Base-by-base conservation (phyloP, 2,113 vertebrate genomes). In the Phyllostomus discolor region DNA sequence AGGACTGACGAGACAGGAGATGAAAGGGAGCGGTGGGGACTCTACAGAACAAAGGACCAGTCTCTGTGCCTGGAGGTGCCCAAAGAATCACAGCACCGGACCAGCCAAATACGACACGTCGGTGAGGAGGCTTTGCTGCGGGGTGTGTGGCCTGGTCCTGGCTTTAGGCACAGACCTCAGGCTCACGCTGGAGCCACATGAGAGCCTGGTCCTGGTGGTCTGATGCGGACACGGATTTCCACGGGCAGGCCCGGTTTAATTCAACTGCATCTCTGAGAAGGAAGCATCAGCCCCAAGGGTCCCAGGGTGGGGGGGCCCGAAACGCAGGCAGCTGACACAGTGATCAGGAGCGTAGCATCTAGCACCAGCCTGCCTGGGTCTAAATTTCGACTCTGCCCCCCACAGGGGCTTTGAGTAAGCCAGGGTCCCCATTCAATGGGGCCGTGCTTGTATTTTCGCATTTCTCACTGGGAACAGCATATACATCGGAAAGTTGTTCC, bases 311-410 rank as follows among this genome's bases (percentile, higher is more conserved):
- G 50, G 4, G 10, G 3, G 19, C 28, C 26, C 62, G 46, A 31
- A 14, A 22, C 2, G 16, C 0, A 64, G 54, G 72, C 16, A 11
- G 38, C 24, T 14, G 35, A 28, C 1, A 1, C 0, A 0, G 8
- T 19, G 35, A 5, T 4, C 16, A 1, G 0, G 46, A 52, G 35
- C 1, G 2, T 4, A 10, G 16, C 3, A 5, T 7, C 35, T 0
- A 5, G 48, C 4, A 4, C 5, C 22, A 48, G 54, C 22, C 38
- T 48, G 66, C n/a, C 57, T 26, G 48, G 31, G 6, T n/a, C 67
- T 15, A 15, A 4, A 28, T 43, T 31, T 19, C 12, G 4, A 35
- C 62, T 20, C 33, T 10, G 4, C 2, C 41, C 48, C 66, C 26
- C 1, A 4, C 1, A 2, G 66, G 17, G 38, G 26, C 35, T 38